A percentile compares a stretch with the other conserved stretches of the same genome.
Conservation (phyloP, 2,888 invertebrate genomes). For the Iphiclides podalirius region DNA sequence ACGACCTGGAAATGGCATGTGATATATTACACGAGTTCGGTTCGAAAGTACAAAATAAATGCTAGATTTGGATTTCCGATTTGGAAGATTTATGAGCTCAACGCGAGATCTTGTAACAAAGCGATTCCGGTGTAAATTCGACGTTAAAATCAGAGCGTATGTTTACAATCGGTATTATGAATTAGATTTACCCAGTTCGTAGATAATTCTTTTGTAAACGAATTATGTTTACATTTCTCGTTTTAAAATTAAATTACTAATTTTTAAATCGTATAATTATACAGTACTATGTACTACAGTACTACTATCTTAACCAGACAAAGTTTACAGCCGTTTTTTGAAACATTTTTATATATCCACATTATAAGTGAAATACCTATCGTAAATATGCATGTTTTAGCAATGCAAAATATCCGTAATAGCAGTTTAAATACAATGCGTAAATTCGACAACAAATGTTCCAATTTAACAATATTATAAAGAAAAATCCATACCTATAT, state of each 20-base stretch:
- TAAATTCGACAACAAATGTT: not conserved
- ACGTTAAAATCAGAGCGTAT: not conserved
- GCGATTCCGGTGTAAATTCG: not conserved
- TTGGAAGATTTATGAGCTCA: conserved; percentile 8
- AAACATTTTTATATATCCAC: no score
- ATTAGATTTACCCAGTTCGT: no score
- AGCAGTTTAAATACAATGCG: not conserved
- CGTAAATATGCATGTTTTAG: no score
- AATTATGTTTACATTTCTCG: not conserved
- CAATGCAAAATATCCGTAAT: not conserved
- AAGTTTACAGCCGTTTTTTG: no score
- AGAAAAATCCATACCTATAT: no score
- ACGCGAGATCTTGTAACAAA: not conserved
- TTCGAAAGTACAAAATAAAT: conserved; percentile 65
- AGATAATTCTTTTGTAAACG: no score
- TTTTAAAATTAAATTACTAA: no score
- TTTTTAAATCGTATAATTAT: no score
- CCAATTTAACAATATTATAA: no score
- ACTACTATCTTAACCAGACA: no score
- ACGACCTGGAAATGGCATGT: conserved; percentile 97
- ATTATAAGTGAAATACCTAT: no score
- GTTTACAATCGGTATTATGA: not conserved
- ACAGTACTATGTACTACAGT: no score
- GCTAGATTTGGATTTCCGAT: conserved; percentile 38
- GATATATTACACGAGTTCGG: conserved; percentile 96